Percentiles rank a stretch among this genome's conserved stretches.
These are phyloP conservation scores for Cephus sareptanus DNA, from an alignment of 2,888 invertebrate species.

Conservation along the genomic window DNA sequence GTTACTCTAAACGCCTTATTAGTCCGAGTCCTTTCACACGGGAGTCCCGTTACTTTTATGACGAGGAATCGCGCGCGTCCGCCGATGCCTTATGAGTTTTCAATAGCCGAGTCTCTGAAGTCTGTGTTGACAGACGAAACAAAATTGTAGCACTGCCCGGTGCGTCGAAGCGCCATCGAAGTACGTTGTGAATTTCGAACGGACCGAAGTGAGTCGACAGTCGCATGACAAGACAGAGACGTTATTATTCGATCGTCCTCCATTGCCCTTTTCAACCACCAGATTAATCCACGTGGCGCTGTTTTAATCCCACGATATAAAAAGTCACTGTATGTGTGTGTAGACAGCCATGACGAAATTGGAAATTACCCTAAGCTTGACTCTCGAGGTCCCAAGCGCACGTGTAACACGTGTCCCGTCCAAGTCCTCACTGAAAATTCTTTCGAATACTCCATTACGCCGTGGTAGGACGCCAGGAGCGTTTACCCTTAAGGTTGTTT, in stretches of 20 bases:
- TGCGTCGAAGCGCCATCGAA: background rate
- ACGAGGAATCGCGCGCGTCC: background rate
- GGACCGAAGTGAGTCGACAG: background rate
- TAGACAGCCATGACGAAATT: background rate
- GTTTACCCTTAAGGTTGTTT: background rate
- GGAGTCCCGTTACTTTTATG: constrained; percentile 9
- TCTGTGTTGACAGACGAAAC: background rate
- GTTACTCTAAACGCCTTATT: constrained; percentile 15
- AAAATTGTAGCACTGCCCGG: background rate
- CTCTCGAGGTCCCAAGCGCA: background rate
- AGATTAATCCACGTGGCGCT: background rate
- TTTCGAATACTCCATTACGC: background rate
- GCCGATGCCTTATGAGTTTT: background rate
- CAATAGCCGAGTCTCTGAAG: background rate
- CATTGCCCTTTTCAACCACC: background rate
- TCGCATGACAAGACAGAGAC: background rate
- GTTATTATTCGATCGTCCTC: background rate
- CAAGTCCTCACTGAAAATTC: background rate
- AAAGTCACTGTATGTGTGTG: background rate
- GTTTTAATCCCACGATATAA: background rate
- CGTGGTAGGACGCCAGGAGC: background rate
- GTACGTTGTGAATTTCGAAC: background rate
- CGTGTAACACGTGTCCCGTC: background rate
- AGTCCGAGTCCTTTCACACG: constrained; percentile 19
- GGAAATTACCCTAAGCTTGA: background rate